phyloP scores from a whole-genome alignment of 2,888 invertebrate genomes.

The Leptinotarsa juncta region DNA sequence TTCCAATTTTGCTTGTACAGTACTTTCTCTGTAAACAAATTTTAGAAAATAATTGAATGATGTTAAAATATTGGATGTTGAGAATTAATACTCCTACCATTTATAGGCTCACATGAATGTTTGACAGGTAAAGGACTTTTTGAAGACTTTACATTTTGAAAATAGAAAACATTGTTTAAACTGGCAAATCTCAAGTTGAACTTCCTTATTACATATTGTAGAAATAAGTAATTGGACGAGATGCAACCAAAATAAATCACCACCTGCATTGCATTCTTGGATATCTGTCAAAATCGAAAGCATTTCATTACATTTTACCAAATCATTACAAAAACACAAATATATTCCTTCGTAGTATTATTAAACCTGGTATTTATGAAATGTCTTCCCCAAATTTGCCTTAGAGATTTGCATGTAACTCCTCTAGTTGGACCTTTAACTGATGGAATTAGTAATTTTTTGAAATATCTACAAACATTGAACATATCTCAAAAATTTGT shows the following conservation, averaged over 20 bases:
- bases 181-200: too few species aligned
- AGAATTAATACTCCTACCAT: too few species aligned
- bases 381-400: constrained; percentile 57
- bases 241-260: background rate
- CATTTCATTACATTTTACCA: constrained; percentile 12
- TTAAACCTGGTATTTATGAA: constrained; percentile 44
- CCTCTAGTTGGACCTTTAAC: constrained; percentile 30
- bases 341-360: constrained; percentile 38
- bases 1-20: too few species aligned
- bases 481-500: constrained; percentile 19
- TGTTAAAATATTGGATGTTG: too few species aligned
- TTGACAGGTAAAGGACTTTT: too few species aligned
- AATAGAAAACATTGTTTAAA: too few species aligned
- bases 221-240: background rate
- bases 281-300: constrained; percentile 22
- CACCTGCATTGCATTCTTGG: background rate
- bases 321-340: constrained; percentile 23
- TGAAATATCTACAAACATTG: constrained; percentile 17
- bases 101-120: too few species aligned
- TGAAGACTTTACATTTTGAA: too few species aligned
- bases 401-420: constrained; percentile 52
- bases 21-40: too few species aligned
- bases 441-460: constrained; percentile 22
- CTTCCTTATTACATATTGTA: background rate
- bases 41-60: too few species aligned